Evolutionary conservation across 2,113 vertebrate species (phyloP), one percentile per base, ranked within the genome.

Genomic region (Sphyrna mokarran): DNA sequence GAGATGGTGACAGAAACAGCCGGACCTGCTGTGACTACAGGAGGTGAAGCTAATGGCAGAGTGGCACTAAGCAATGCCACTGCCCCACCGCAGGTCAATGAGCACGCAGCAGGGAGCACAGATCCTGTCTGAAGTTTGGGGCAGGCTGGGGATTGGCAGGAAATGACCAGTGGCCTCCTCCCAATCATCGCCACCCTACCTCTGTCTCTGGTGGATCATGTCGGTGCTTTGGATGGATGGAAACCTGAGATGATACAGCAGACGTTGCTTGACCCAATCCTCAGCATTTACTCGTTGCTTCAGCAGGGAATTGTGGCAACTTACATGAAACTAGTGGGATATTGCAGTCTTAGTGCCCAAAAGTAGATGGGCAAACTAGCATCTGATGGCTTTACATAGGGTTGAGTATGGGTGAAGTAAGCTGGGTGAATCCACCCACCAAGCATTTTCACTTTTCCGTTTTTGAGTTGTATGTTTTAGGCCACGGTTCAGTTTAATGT

Each of bases 71-170:
- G 97, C 96, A 97, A 26, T 83, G 96, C 97, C 95, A 96, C 97
- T 0, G 97, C 97, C 63, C 98, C 97, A 96, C 96, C 97, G 0
- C 98, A 98, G n/a, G 96, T 98, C 95, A 98, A 99, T 0, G 98
- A 98, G 96, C 98, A 99, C 0, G 97, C 98, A 96, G 96, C 96
- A 0, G 97, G 96, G 3, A 96, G 98, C 0, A 29, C 97, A 0
- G 98, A 98, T 95, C 98, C 98, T 33, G 90, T 97, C 95, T 98
- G 97, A 98, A 20, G 66, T 26, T 20, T 3, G 14, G 58, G 33
- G n/a, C 5, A 8, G 89, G 16, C 14, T 8, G 29, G 33, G 89
- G 6, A 33, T 6, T 61, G 61, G 33, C 61, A 63, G 87, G 23
- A 10, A 90, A 61, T 20, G 61, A 18, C 16, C 14, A 7, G 22